Evolutionary conservation across 1,140 invertebrate species (phyloP), one percentile per base, ranked within the genome.

Genomic region (Hyles vespertilio): DNA sequence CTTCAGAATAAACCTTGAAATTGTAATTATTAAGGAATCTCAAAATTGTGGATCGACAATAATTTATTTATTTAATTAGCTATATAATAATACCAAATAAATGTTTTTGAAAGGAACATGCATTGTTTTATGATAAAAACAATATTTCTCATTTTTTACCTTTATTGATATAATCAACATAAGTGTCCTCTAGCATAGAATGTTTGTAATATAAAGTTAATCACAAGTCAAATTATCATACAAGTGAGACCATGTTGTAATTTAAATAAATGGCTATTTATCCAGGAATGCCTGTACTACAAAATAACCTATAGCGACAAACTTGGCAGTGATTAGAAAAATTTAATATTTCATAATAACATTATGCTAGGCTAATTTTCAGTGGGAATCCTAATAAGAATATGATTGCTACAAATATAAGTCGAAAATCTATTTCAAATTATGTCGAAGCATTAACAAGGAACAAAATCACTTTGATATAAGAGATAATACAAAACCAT

Each of bases 141-240:
- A 67, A 51, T 62, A 53, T 54, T 65, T 61, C 56, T 65, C 70
- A 40, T 40, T 56, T 77, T 69, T 68, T 69, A 51, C 49, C 65
- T 87, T 85, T 87, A 87, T 79, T 84, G 80, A 79, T 73, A 83
- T 81, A 51, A 72, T 83, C 72, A 84, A 87, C 74, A 77, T 81
- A 81, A 77, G 67, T 73, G 70, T 71, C 74, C 70, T 83, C 72
- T 82, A 80, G 72, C 63, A 78, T 82, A 84, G 63, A 79, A 76
- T 81, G 67, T 78, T 77, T 68, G 75, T 78, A 72, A 68, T 77
- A 79, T 77, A 77, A 80, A 78, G 76, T 81, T 80, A 83, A 81
- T 87, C 61, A 84, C 74, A 81, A 79, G 72, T 81, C 72, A 84
- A 84, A 85, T 78, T 83, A 87, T 82, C 57, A 74, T 84, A 84